These are phyloP conservation scores for Caradrina clavipalpis DNA, from an alignment of 2,888 invertebrate genomes.

Conservation along the genomic window DNA sequence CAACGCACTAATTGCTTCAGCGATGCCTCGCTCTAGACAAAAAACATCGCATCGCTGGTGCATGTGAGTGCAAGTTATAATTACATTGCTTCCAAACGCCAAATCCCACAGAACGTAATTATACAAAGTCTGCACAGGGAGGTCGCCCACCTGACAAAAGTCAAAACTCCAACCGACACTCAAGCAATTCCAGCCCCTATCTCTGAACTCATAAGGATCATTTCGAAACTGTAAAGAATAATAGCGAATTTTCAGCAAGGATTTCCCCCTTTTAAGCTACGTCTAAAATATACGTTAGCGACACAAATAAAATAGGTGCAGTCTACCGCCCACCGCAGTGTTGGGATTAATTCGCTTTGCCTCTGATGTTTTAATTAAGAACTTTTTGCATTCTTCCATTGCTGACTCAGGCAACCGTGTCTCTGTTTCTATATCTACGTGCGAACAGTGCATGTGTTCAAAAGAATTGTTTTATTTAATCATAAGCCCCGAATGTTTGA, in stretches of 20 bases:
- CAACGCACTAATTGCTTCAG: constrained; percentile 46
- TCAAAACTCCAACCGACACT: constrained; percentile 59
- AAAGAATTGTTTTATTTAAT: constrained; percentile 49
- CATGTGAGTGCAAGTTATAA: constrained; percentile 75
- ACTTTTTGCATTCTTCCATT: constrained; percentile 65
- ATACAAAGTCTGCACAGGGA: constrained; percentile 83
- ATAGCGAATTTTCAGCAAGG: constrained; percentile 76
- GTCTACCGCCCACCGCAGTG: constrained; percentile 79
- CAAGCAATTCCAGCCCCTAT: constrained; percentile 66
- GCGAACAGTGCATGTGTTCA: constrained; percentile 26
- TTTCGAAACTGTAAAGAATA: constrained; percentile 57
- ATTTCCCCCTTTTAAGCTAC: constrained; percentile 81
- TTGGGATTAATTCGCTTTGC: constrained; percentile 79
- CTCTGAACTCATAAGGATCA: constrained; percentile 59
- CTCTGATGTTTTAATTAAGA: constrained; percentile 85
- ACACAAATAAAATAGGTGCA: constrained; percentile 85
- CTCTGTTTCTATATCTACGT: constrained; percentile 30
- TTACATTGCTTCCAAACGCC: constrained; percentile 74
- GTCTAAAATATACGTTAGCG: constrained; percentile 81
- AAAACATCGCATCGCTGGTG: constrained; percentile 58
- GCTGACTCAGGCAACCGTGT: constrained; percentile 47
- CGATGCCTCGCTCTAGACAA: constrained; percentile 46
- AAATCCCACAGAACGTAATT: constrained; percentile 79
- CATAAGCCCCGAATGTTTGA: constrained; percentile 54
- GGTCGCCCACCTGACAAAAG: constrained; percentile 72